Evolutionary conservation across 2,797 vertebrate species (phyloP).

Genomic region (Gila robusta): DNA sequence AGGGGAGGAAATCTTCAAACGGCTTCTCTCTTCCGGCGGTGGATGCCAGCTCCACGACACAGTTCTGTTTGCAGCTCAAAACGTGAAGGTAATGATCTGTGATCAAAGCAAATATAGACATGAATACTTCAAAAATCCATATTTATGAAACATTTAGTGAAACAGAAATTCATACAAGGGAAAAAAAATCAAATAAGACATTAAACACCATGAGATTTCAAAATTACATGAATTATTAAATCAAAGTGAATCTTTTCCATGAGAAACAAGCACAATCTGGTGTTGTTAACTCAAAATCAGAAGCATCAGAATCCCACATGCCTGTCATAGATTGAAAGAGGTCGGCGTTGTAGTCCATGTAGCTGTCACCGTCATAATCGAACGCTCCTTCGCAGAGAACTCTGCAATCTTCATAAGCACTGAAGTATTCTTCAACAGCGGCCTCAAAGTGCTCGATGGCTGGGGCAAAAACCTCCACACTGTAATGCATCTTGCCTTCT

Average conservation of each 20-base stretch:
- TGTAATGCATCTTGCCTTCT: constrained; percentile 87
- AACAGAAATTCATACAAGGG: not conserved
- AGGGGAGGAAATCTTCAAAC: constrained; percentile 90
- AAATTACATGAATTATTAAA: not conserved
- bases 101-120: constrained; percentile 46
- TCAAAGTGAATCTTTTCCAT: not conserved
- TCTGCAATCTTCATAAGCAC: constrained; percentile 83
- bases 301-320: constrained; percentile 56
- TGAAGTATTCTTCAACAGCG: constrained; percentile 84
- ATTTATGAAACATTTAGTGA: not conserved
- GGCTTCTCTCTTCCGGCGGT: constrained; percentile 82
- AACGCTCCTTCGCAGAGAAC: constrained; percentile 91
- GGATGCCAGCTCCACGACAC: constrained; percentile 85
- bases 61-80: constrained; percentile 93
- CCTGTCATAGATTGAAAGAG: constrained; percentile 93
- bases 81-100: constrained; percentile 95
- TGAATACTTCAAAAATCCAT: not conserved
- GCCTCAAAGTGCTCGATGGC: constrained; percentile 86
- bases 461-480: constrained; percentile 80
- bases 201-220: not conserved
- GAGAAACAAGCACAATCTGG: not conserved
- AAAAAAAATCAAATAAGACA: too few species aligned
- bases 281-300: too few species aligned
- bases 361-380: constrained; percentile 94
- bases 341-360: constrained; percentile 94